Base-by-base conservation (phyloP, 1,140 invertebrate genomes). In the Trypoxylus dichotomus region DNA sequence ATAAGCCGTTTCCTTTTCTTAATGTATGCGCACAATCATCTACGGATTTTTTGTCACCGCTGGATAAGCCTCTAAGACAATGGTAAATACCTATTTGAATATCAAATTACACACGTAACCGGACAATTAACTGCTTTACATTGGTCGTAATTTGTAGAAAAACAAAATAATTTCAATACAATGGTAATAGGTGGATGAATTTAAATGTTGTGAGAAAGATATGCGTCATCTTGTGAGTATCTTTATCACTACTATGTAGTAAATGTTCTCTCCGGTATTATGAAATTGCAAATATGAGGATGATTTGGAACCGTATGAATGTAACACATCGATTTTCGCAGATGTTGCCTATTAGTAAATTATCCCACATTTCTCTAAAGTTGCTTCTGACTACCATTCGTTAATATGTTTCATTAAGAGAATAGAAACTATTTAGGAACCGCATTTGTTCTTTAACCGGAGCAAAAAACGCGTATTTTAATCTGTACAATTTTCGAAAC, bases 91-190 rank as follows among this genome's bases (percentile, higher is more conserved):
- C 13, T 21, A 58, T 58, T 58, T 58, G 47, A 58, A 58, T 58
- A 58, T 58, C 21, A 58, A 58, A 58, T 58, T 58, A 58, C 47
- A 19, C 47, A 58, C 47, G 47, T 58, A 58, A 58, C 47, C 47
- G 15, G 47, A n/a, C 47, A 21, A 58, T n/a, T 21, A 58, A 58
- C 21, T 21, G 47, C 47, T 58, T 58, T 58, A 19, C 47, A 58
- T 37, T 58, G 47, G 5, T 58, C 47, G 47, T 58, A 58, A 58
- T 58, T 58, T 58, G 47, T 58, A 58, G 47, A 58, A 58, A 58
- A 58, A 58, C 47, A 58, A 58, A 58, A 58, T 21, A 58, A 58
- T 58, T 58, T 58, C 47, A 58, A 58, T 58, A 58, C 47, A 58
- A 58, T 58, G 47, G 47, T 58, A 58, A 58, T 21, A 13, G 47